These are phyloP conservation scores for Protaetia brevitarsis DNA, from an alignment of 1,140 invertebrate species.

Conservation along the genomic window DNA sequence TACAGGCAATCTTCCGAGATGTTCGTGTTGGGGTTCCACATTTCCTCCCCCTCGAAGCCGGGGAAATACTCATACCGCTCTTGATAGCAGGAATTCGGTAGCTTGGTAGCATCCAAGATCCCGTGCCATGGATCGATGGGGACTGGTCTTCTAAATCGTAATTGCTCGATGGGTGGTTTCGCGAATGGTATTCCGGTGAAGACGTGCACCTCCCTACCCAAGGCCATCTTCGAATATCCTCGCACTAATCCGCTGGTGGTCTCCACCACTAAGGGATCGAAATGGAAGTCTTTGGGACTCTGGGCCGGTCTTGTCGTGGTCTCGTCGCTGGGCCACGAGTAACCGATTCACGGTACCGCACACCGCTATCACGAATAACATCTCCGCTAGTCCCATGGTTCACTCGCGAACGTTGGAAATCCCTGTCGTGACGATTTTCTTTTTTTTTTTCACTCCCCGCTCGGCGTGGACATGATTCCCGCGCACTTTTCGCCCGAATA, in stretches of 20 bases:
- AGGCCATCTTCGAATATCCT: conserved; percentile 70
- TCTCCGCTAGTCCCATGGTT: conserved; percentile 24
- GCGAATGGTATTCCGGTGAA: conserved; percentile 95
- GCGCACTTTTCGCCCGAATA: too few species aligned
- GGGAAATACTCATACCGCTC: conserved; percentile 85
- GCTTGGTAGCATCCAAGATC: conserved; percentile 70
- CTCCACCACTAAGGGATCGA: conserved; percentile 72
- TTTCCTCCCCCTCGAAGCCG: conserved; percentile 86
- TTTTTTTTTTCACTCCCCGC: too few species aligned
- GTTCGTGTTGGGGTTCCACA: conserved; percentile 94
- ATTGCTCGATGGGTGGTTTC: conserved; percentile 82
- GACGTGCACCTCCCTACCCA: conserved; percentile 80
- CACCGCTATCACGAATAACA: conserved; percentile 26
- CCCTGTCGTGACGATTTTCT: too few species aligned
- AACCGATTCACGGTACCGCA: conserved; percentile 34
- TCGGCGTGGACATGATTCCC: too few species aligned
- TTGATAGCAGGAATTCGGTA: conserved; percentile 82
- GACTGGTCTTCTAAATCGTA: conserved; percentile 83
- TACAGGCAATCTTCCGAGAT: conserved; percentile 93
- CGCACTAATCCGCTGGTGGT: conserved; percentile 75
- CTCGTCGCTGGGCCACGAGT: conserved; percentile 47
- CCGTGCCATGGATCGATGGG: conserved; percentile 84
- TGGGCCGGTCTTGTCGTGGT: conserved; percentile 53
- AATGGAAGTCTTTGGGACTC: conserved; percentile 56
- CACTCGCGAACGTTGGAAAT: not conserved